Evolutionary conservation across 2,888 invertebrate species (phyloP).

Genomic region (Lepidochrysops patricia): DNA sequence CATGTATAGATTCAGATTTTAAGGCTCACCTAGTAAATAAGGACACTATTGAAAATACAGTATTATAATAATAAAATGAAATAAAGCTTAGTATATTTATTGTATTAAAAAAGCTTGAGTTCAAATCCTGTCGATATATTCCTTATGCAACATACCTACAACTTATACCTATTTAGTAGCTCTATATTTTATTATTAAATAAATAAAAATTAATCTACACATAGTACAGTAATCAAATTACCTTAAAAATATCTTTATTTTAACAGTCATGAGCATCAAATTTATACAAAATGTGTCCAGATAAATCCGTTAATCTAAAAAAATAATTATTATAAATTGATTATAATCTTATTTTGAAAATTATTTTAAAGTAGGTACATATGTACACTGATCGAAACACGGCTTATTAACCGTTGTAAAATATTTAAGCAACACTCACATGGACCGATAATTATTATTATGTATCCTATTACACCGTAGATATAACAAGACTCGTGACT

Average conservation of each 20-base stretch:
- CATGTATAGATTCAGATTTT: conserved; percentile 36
- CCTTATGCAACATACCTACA: not conserved
- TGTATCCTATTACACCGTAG: no score
- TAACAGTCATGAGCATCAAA: not conserved
- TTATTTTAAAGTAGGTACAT: no score
- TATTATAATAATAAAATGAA: conserved; percentile 36
- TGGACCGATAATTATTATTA: no score
- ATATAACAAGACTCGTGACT: not conserved
- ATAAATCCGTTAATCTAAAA: no score
- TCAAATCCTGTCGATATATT: conserved; percentile 1
- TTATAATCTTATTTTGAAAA: no score
- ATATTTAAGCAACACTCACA: no score
- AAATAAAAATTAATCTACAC: not conserved
- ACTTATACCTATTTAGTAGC: not conserved
- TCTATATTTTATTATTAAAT: conserved; percentile 7
- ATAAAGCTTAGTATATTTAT: conserved; percentile 13
- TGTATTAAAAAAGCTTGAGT: not conserved
- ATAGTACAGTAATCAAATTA: not conserved
- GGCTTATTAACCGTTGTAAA: no score
- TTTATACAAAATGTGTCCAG: no score
- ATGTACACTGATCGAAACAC: no score
- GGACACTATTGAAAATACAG: conserved; percentile 37
- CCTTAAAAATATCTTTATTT: not conserved
- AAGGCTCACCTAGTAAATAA: conserved; percentile 23
- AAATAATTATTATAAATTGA: no score